These are phyloP conservation scores for Passer domesticus DNA, from an alignment of 2,113 vertebrate genomes.

Conservation along the genomic window DNA sequence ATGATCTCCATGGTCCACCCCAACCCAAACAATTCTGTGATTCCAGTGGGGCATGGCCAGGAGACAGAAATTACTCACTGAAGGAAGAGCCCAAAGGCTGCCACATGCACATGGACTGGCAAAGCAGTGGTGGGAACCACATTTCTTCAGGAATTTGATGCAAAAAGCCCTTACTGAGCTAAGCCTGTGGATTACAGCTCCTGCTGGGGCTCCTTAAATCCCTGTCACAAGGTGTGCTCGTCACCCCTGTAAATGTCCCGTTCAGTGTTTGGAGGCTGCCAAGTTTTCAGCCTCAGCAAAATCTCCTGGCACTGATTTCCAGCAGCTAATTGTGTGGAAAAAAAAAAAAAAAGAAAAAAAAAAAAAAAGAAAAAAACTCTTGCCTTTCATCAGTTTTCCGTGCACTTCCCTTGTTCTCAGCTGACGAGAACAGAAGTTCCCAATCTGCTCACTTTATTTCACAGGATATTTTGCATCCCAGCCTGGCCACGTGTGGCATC, in stretches of 20 bases:
- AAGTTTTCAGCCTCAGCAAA: neutral
- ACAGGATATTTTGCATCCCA: neutral
- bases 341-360: neutral
- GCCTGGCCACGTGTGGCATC: neutral
- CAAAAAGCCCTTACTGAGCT: neutral
- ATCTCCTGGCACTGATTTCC: neutral
- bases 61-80: neutral
- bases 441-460: conserved; percentile 20
- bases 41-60: neutral
- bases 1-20: neutral
- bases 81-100: neutral
- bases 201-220: neutral
- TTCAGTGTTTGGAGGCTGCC: neutral
- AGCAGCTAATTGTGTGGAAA: neutral
- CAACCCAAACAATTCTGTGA: neutral
- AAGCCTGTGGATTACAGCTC: neutral
- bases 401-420: neutral
- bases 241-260: neutral
- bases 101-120: rapidly evolving
- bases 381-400: neutral
- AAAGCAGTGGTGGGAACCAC: neutral
- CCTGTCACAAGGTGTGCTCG: neutral
- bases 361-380: neutral
- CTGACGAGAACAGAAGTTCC: neutral
- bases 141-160: neutral